phyloP scores from a whole-genome alignment of 2,888 invertebrate genomes.

The Caenorhabditis sp. region DNA sequence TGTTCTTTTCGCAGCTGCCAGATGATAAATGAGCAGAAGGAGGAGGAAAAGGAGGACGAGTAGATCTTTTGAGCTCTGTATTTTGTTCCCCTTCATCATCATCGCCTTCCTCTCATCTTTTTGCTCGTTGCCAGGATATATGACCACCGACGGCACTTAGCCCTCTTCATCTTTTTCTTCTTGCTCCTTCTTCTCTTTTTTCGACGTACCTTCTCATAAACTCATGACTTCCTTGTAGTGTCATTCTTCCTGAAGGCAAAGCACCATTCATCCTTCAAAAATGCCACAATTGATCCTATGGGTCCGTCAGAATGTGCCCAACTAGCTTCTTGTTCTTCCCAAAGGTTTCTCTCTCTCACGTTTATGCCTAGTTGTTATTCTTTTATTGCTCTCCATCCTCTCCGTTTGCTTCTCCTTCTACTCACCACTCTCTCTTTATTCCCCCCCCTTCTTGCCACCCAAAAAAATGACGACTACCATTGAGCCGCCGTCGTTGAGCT shows the following conservation, averaged over 20 bases:
- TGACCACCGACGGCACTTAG: conserved; percentile 15
- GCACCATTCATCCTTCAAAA: conserved; percentile 4
- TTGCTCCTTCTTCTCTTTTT: conserved; percentile 3
- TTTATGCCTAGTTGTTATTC: conserved; percentile 56
- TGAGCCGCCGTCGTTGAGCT: conserved; percentile 17
- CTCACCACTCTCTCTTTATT: conserved; percentile 18
- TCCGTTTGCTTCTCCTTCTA: conserved; percentile 6
- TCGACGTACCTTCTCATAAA: conserved; percentile 50
- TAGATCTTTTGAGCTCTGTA: not conserved
- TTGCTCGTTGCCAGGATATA: conserved; percentile 36
- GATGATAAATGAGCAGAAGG: conserved; percentile 18
- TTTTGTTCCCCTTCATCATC: conserved; percentile 1
- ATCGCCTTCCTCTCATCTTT: conserved; percentile 11
- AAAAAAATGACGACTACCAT: conserved; percentile 29
- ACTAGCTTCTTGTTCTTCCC: conserved; percentile 1
- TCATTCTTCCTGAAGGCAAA: conserved; percentile 19
- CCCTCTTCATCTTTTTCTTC: conserved; percentile 11
- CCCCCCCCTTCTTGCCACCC: no score
- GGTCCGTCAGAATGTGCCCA: conserved; percentile 1
- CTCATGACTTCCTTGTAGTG: conserved; percentile 35
- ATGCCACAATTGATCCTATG: conserved; percentile 15
- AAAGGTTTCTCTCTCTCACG: conserved; percentile 34
- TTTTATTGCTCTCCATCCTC: conserved; percentile 48
- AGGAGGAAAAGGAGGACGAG: not conserved
- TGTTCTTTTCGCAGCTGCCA: conserved; percentile 12